These are phyloP conservation scores for Paramuricea clavata DNA, from an alignment of 92 coral and sea anemone genomes.

Conservation along the genomic window DNA sequence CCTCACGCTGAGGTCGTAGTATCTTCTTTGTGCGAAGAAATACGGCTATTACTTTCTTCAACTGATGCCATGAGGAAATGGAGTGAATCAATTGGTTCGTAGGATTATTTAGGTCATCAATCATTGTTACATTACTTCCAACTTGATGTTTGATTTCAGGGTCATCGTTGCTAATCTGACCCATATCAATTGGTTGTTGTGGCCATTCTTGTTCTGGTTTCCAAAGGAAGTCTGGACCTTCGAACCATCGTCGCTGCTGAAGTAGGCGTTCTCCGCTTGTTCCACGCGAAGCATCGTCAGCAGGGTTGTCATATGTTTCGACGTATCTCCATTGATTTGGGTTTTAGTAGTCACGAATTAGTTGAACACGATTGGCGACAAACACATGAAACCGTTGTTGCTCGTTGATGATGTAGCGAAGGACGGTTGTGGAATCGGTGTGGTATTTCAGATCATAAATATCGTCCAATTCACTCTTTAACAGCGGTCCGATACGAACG, in stretches of 20 bases:
- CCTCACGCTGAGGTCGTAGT: too few relatives aligned
- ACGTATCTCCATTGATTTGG: conserved; percentile 74
- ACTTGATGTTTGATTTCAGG: conserved; percentile 61
- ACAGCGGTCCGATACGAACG: conserved; percentile 49
- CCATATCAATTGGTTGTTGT: conserved; percentile 62
- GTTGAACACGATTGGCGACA: conserved; percentile 72
- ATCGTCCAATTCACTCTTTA: conserved; percentile 43
- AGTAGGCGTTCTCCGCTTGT: conserved; percentile 41
- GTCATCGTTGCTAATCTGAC: conserved; percentile 62
- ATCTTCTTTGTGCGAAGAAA: conserved; percentile 56
- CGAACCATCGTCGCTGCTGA: conserved; percentile 60
- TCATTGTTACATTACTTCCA: conserved; percentile 38
- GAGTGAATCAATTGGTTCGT: conserved; percentile 60
- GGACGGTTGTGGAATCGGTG: conserved; percentile 57
- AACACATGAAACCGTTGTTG: conserved; percentile 57
- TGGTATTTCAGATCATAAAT: conserved; percentile 42
- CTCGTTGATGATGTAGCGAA: conserved; percentile 46
- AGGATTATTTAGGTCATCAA: conserved; percentile 14
- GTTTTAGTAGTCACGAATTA: conserved; percentile 58
- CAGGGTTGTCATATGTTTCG: conserved; percentile 63
- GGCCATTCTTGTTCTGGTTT: conserved; percentile 68
- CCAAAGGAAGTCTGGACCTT: conserved; percentile 76
- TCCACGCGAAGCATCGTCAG: conserved; percentile 75
- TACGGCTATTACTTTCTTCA: conserved; percentile 68
- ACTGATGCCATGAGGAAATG: conserved; percentile 73